Conservation (phyloP, 2,113 vertebrate genomes). For the Trochalopteron elliotii region DNA sequence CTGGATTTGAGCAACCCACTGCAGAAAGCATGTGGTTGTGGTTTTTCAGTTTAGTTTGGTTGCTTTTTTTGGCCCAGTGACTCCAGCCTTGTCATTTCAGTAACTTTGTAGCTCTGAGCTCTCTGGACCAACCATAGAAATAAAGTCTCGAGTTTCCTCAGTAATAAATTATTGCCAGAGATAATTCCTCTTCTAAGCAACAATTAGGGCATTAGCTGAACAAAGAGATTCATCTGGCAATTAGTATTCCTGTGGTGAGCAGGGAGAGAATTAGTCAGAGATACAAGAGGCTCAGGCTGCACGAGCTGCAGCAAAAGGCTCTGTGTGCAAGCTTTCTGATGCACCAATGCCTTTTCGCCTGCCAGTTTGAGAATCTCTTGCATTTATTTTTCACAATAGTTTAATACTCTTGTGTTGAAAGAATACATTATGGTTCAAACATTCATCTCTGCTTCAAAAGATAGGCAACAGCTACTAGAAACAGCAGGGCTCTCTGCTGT, state of each 20-base stretch:
- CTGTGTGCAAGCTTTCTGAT: neutral
- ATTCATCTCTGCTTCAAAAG: conserved; percentile 57
- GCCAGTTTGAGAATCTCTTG: neutral
- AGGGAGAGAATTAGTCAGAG: conserved; percentile 47
- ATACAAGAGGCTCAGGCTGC: conserved; percentile 15
- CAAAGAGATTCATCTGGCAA: conserved; percentile 65
- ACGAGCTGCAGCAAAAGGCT: conserved; percentile 28
- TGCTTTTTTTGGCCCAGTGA: neutral
- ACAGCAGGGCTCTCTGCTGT: conserved; percentile 32
- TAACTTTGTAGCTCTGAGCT: neutral
- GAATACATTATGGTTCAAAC: conserved; percentile 38
- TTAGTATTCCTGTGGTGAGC: conserved; percentile 63
- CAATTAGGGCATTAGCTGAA: conserved; percentile 55
- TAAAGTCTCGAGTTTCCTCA: neutral
- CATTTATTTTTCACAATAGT: conserved; percentile 47
- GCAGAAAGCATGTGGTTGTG: neutral
- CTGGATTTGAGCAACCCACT: neutral
- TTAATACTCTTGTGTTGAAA: conserved; percentile 1
- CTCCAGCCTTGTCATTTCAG: neutral
- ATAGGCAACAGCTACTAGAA: conserved; percentile 56
- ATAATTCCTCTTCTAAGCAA: conserved; percentile 26
- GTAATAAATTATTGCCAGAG: neutral
- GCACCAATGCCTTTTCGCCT: neutral
- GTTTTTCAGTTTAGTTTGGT: neutral
- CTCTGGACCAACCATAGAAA: neutral